Evolutionary conservation across 1,140 invertebrate species (phyloP).

Genomic region (Achroia grisella): DNA sequence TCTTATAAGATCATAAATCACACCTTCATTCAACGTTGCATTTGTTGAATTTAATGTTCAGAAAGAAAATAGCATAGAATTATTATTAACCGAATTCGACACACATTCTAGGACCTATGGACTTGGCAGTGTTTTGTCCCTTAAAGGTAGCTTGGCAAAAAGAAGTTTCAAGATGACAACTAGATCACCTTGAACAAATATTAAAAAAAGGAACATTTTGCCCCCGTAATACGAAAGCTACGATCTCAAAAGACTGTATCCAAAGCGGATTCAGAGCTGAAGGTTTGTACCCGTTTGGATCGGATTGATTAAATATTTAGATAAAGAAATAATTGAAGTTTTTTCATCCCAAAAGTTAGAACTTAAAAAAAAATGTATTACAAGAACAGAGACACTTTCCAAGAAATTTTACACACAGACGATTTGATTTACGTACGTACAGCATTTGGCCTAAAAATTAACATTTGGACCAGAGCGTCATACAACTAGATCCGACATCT

Average conservation of each 20-base stretch:
- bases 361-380: conserved; percentile 9
- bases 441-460: conserved; percentile 9
- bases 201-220: conserved; percentile 19
- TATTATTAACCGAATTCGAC: conserved; percentile 53
- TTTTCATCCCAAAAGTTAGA: conserved; percentile 7
- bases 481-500: conserved; percentile 5
- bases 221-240: conserved; percentile 7
- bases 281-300: no score
- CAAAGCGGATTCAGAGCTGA: no score
- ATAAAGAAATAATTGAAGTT: conserved; percentile 7
- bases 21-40: conserved; percentile 34
- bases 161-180: no score
- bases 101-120: conserved; percentile 50
- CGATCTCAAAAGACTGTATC: no score
- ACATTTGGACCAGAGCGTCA: neutral
- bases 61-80: conserved; percentile 39
- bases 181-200: no score
- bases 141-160: no score
- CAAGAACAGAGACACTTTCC: conserved; percentile 6
- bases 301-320: no score
- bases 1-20: conserved; percentile 39
- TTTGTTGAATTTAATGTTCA: conserved; percentile 15
- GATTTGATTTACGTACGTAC: conserved; percentile 5
- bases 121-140: conserved; percentile 49
- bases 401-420: conserved; percentile 3